Conservation (phyloP, 23 tunicate species). For the Trididemnum clinides region DNA sequence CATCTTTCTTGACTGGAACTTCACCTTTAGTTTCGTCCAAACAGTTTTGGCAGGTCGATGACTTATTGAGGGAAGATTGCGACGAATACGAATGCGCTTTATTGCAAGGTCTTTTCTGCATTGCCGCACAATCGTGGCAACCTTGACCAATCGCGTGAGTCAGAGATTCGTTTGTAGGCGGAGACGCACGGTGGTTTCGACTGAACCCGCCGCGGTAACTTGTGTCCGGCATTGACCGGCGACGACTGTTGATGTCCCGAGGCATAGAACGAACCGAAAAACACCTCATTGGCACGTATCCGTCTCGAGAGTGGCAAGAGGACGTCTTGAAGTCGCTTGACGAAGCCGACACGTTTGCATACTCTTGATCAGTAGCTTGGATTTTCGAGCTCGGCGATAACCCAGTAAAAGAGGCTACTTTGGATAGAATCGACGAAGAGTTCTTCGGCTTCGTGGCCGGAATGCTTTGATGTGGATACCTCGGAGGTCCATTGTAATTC, state of each 20-base stretch:
- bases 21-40: not conserved
- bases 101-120: not conserved
- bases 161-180: not conserved
- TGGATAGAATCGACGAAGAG: not conserved
- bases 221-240: slow-evolving; percentile 46
- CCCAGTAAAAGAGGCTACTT: not conserved
- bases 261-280: slow-evolving; percentile 44
- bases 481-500: slow-evolving; percentile 14
- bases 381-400: not conserved
- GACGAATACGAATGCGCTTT: too few species aligned
- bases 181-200: slow-evolving; percentile 11
- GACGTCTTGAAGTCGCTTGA: not conserved
- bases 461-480: slow-evolving; percentile 31
- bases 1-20: not conserved
- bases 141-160: not conserved
- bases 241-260: slow-evolving; percentile 62
- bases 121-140: not conserved
- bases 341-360: slow-evolving; percentile 44
- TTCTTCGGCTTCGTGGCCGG: not conserved
- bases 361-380: slow-evolving; percentile 3
- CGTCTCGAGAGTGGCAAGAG: not conserved
- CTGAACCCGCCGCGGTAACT: not conserved
- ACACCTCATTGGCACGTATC: slow-evolving; percentile 83
- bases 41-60: not conserved
- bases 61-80: not conserved